phyloP scores from a whole-genome alignment of 2,888 invertebrate species.

The Hemaris fuciformis region DNA sequence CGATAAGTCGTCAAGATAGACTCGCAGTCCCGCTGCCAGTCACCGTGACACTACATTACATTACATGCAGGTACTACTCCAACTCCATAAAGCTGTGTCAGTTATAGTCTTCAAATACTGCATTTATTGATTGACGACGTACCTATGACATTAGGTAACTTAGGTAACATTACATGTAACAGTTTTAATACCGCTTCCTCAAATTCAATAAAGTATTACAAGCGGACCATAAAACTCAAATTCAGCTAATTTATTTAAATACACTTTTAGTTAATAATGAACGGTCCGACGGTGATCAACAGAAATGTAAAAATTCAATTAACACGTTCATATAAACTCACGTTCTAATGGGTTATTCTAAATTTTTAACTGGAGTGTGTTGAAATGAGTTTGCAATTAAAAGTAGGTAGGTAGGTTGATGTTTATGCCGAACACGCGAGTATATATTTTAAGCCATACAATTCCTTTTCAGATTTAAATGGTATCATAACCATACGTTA shows the following conservation, averaged over 20 bases:
- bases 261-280: not conserved
- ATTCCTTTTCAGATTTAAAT: constrained; percentile 11
- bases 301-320: not conserved
- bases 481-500: constrained; percentile 1
- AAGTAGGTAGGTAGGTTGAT: constrained; percentile 31
- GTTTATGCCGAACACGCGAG: constrained; percentile 33
- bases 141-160: not conserved
- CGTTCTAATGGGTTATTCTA: not conserved
- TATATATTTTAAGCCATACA: constrained; percentile 20
- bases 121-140: not conserved
- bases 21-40: constrained; percentile 44
- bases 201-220: too few species aligned
- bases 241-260: not conserved
- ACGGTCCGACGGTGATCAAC: not conserved
- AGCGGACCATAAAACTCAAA: not conserved
- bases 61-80: constrained; percentile 55
- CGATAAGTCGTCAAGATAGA: constrained; percentile 55
- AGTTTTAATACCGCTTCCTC: too few species aligned
- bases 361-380: constrained; percentile 36
- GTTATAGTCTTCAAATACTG: not conserved
- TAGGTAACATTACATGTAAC: too few species aligned
- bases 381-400: constrained; percentile 40
- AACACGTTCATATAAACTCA: constrained; percentile 8
- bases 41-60: constrained; percentile 62
- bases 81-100: constrained; percentile 27